These are phyloP conservation scores for Jaculus jaculus DNA, from an alignment of 2,113 vertebrate genomes.

Conservation along the genomic window DNA sequence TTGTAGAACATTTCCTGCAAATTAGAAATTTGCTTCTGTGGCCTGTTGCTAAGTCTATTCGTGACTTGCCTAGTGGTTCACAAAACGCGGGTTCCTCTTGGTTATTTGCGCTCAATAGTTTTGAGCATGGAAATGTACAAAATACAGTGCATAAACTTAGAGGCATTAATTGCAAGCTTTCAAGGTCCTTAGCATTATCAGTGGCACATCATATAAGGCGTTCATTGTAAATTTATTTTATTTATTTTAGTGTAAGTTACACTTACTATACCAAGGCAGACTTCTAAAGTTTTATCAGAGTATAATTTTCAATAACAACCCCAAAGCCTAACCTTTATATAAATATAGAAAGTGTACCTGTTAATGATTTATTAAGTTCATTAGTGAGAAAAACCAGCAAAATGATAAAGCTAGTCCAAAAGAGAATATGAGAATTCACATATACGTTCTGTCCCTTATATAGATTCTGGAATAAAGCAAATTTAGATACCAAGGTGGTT, in stretches of 20 bases:
- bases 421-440: neutral
- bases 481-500: neutral
- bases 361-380: neutral
- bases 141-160: neutral
- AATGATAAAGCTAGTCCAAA: neutral
- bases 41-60: neutral
- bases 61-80: neutral
- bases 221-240: too few relatives aligned
- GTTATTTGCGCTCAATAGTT: neutral
- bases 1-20: neutral
- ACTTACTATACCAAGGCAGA: neutral
- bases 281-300: neutral
- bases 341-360: neutral
- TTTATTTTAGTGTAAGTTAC: too few relatives aligned
- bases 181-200: neutral
- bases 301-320: neutral
- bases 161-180: neutral
- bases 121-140: neutral
- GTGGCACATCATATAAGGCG: neutral
- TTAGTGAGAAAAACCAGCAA: neutral
- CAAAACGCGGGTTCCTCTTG: neutral
- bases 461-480: neutral
- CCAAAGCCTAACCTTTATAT: neutral
- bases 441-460: neutral
- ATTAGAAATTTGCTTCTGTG: slow-evolving; percentile 19